Evolutionary conservation across 2,797 vertebrate genomes (phyloP).

Genomic region (Meriones psammophilus): DNA sequence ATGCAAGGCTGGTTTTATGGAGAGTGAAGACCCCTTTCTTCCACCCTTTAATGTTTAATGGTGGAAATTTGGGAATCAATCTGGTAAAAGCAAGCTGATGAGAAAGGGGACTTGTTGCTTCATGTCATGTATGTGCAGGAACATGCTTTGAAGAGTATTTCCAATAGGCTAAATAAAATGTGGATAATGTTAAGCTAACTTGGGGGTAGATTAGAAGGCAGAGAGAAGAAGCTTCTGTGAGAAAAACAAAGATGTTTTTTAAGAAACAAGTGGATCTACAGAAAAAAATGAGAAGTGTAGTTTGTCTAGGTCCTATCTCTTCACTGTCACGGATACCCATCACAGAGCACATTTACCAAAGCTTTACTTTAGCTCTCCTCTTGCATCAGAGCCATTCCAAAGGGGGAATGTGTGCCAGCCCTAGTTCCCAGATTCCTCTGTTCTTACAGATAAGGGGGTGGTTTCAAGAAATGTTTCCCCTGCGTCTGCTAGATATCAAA

Average conservation of each 20-base stretch:
- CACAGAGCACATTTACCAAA: not conserved
- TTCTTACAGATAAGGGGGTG: conserved; percentile 37
- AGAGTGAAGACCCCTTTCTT: not conserved
- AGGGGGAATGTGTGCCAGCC: conserved; percentile 1
- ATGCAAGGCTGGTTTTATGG: not conserved
- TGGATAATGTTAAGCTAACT: not conserved
- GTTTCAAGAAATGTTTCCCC: not conserved
- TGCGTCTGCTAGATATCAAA: conserved; percentile 36
- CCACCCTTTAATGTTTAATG: not conserved
- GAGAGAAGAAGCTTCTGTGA: not conserved
- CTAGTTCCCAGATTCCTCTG: conserved; percentile 40
- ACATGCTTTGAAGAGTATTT: not conserved
- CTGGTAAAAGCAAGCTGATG: not conserved
- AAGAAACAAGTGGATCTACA: not conserved
- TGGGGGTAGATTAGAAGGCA: not conserved
- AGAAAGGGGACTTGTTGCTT: not conserved
- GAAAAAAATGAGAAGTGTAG: not conserved
- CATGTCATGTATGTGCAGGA: not conserved
- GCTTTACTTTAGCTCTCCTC: not conserved
- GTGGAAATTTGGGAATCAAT: not conserved
- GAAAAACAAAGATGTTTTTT: not conserved
- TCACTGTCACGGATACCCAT: not conserved
- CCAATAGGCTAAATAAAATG: not conserved
- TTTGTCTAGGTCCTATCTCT: not conserved
- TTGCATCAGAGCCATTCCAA: not conserved